These are phyloP conservation scores for Uropsilus gracilis DNA, from an alignment of 2,113 vertebrate genomes.

Conservation along the genomic window DNA sequence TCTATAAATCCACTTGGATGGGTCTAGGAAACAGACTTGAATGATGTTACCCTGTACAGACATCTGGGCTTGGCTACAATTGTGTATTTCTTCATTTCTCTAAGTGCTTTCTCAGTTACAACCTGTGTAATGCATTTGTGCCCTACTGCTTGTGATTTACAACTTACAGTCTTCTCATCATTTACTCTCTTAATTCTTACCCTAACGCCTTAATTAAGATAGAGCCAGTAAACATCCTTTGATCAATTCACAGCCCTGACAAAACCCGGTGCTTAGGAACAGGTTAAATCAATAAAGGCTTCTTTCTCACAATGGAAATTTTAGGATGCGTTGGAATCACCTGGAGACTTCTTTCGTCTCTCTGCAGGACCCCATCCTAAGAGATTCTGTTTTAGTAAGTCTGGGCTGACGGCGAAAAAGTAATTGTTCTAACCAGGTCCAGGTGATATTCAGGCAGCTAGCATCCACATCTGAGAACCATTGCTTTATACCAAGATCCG, in stretches of 20 bases:
- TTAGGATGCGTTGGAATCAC: neutral
- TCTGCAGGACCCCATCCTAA: neutral
- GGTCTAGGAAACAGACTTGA: neutral
- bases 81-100: conserved; percentile 40
- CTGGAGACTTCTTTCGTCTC: neutral
- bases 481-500: neutral
- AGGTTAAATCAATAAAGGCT: conserved; percentile 62
- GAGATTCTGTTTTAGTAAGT: neutral
- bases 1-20: neutral
- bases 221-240: conserved; percentile 55
- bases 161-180: conserved; percentile 54
- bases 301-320: conserved; percentile 22
- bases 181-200: conserved; percentile 68
- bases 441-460: neutral
- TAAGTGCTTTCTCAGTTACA: conserved; percentile 42
- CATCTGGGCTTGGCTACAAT: neutral
- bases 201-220: conserved; percentile 67
- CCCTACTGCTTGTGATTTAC: conserved; percentile 37
- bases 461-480: neutral
- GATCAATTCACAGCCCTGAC: conserved; percentile 58
- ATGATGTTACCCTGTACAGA: neutral
- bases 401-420: neutral
- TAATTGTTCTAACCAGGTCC: neutral
- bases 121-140: neutral
- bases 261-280: conserved; percentile 49